Evolutionary conservation across 2,888 invertebrate species (phyloP), one percentile per base, ranked within the genome.

Genomic region (Boloria euphrosyne): DNA sequence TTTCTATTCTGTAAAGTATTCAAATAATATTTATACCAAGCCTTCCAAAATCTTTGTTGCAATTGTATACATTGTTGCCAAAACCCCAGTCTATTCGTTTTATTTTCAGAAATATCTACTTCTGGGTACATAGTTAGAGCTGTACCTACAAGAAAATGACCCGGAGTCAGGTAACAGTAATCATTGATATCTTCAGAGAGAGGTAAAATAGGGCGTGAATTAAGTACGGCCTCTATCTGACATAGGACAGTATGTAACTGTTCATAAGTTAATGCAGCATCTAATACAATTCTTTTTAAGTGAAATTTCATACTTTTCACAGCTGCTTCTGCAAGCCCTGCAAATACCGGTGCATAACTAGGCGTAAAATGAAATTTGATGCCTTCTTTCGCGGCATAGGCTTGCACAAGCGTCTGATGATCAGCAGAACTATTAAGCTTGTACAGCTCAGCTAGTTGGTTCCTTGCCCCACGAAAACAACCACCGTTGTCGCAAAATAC

Each of bases 311-410:
- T 44, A 44, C 43, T 43, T 18, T 44, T 55, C n/a, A 54, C 31
- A 16, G n/a, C 54, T 7, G 31, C 31, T 54, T 54, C 54, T 3
- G n/a, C 31, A 31, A 54, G 38, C 16, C 54, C 54, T 16, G 31
- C 54, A 5, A 54, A 38, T 13, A 38, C 31, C 16, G 54, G 73
- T 2, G 65, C 51, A 31, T 70, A 70, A 31, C 61, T 58, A 7
- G 73, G 70, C 7, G 70, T 69, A 52, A 68, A 71, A 22, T 67
- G 68, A 54, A 74, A 74, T 17, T 60, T 27, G 10, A 73, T 68
- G 53, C 63, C 55, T 22, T 22, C 22, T 22, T 22, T 22, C 22
- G 22, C 22, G 22, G 22, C 22, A 22, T 22, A 22, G 22, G 22
- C 22, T 22, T 22, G 50, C 50, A 49, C 49, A 17, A 47, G 27